Percentiles rank a stretch among this genome's conserved stretches.
These are phyloP conservation scores for Orthonyx spaldingii DNA, from an alignment of 2,113 vertebrate genomes.

Conservation along the genomic window DNA sequence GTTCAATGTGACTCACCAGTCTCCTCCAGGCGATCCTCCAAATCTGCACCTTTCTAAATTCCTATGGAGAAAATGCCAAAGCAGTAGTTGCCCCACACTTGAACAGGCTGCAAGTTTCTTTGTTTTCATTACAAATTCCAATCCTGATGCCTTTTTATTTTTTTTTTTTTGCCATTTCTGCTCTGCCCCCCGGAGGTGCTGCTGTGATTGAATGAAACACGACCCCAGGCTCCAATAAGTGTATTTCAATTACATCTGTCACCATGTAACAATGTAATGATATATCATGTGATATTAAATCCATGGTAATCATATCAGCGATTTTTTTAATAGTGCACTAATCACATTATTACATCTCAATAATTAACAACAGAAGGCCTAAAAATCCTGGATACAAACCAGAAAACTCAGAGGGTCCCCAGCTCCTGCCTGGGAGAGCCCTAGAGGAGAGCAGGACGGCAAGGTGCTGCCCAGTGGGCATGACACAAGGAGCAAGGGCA, in stretches of 20 bases:
- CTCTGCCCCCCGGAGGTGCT: conserved; percentile 76
- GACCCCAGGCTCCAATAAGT: conserved; percentile 95
- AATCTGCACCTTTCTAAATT: neutral
- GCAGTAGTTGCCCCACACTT: conserved; percentile 23
- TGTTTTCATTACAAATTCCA: conserved; percentile 79
- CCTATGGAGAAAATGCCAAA: conserved; percentile 19
- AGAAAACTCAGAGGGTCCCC: conserved; percentile 5
- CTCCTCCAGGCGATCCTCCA: neutral
- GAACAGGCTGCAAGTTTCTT: conserved; percentile 63
- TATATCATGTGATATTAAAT: conserved; percentile 99
- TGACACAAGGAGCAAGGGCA: neutral
- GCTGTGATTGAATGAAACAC: conserved; percentile 89
- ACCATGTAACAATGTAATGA: conserved; percentile 94
- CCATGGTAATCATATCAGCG: conserved; percentile 92
- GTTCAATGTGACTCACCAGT: neutral
- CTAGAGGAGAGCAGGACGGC: neutral
- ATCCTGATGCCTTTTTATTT: conserved; percentile 63
- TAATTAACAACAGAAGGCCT: conserved; percentile 81
- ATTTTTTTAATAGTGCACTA: conserved; percentile 85
- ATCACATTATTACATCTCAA: conserved; percentile 82
- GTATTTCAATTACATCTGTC: conserved; percentile 99
- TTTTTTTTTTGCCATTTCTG: conserved; percentile 53
- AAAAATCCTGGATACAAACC: conserved; percentile 64
- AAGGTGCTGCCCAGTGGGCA: neutral
- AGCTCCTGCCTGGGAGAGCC: neutral